A percentile compares a stretch with the other conserved stretches of the same genome.
Conservation (phyloP, 2,888 invertebrate species). For the Julus scanicus region DNA sequence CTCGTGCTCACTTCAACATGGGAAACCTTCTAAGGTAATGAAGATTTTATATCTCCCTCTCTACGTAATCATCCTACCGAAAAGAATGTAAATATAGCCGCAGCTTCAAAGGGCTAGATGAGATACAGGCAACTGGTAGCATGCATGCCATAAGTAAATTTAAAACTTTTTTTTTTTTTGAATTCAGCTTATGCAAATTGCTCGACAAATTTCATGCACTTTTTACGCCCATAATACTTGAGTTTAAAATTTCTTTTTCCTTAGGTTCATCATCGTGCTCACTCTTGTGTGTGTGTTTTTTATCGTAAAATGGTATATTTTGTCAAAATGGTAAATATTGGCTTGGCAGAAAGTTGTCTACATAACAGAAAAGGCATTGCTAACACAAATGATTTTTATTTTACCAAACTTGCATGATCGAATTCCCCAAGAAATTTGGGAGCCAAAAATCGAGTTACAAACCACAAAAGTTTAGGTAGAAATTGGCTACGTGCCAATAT, state of each 20-base stretch:
- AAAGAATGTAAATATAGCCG: neutral
- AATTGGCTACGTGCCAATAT: too few species aligned
- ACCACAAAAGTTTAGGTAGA: too few species aligned
- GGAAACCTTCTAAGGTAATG: slow-evolving; percentile 82
- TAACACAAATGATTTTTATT: too few species aligned
- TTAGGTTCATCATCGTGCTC: too few species aligned
- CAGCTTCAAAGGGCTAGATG: neutral
- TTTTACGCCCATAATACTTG: too few species aligned
- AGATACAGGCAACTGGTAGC: neutral
- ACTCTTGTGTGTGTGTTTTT: neutral
- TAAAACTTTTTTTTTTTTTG: neutral
- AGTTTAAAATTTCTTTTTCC: too few species aligned
- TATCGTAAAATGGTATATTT: neutral
- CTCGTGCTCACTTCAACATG: slow-evolving; percentile 86
- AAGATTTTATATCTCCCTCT: slow-evolving; percentile 28
- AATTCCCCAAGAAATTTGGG: too few species aligned
- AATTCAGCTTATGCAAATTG: neutral
- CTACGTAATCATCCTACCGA: slow-evolving; percentile 10
- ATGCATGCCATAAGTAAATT: neutral
- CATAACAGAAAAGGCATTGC: too few species aligned
- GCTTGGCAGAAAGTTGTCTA: too few species aligned
- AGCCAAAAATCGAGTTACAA: too few species aligned
- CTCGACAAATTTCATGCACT: neutral
- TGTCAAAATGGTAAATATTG: neutral
- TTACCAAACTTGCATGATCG: too few species aligned